These are phyloP conservation scores for Acanthornis magna DNA, from an alignment of 2,797 vertebrate species.

Conservation along the genomic window DNA sequence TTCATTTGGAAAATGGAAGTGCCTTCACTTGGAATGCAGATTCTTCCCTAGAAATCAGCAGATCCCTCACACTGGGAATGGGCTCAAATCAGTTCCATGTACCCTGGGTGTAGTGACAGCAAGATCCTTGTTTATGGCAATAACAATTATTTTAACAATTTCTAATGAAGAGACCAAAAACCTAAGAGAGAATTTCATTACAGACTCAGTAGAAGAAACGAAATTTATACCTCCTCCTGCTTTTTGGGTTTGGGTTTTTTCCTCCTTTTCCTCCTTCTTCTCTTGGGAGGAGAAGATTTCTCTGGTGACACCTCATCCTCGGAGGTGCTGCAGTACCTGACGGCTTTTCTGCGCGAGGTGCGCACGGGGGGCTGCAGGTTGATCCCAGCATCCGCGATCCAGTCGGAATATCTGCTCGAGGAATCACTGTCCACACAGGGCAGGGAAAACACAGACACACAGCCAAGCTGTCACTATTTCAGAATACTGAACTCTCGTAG, in stretches of 20 bases:
- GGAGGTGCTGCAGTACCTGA: constrained; percentile 84
- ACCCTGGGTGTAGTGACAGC: not conserved
- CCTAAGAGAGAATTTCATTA: not conserved
- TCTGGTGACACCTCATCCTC: constrained; percentile 87
- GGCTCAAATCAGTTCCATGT: not conserved
- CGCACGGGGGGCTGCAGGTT: constrained; percentile 86
- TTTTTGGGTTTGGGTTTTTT: constrained; percentile 74
- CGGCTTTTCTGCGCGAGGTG: constrained; percentile 78
- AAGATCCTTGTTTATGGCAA: not conserved
- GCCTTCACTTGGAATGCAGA: not conserved
- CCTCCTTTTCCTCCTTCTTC: constrained; percentile 76
- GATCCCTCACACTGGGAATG: not conserved
- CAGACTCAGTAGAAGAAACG: accelerated
- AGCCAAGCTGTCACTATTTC: not conserved
- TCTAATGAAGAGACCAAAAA: not conserved
- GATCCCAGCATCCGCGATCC: constrained; percentile 93
- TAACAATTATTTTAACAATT: not conserved
- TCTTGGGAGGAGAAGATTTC: constrained; percentile 72
- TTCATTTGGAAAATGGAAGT: not conserved
- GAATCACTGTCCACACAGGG: constrained; percentile 75
- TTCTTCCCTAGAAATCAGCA: not conserved
- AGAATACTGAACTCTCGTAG: not conserved
- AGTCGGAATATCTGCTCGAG: constrained; percentile 92
- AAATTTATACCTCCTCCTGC: constrained; percentile 63
- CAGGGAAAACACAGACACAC: not conserved